These are phyloP conservation scores for Nycteola revayana DNA, from an alignment of 2,888 invertebrate genomes.

Conservation along the genomic window DNA sequence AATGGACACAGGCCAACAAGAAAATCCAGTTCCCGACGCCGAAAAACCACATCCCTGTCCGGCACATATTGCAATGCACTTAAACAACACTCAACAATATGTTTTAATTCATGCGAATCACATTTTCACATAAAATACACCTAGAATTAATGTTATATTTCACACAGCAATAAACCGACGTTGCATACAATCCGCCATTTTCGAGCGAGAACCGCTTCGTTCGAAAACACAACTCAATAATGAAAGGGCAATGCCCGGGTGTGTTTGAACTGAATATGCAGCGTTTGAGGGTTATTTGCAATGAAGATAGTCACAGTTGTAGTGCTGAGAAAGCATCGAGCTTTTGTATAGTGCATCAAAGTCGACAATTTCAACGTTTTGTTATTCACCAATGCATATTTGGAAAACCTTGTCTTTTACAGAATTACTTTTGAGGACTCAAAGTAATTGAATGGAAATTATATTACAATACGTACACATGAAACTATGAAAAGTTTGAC, in stretches of 20 bases:
- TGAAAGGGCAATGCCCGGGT: constrained; percentile 76
- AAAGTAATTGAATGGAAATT: too few relatives aligned
- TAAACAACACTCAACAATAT: constrained; percentile 58
- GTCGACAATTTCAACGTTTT: constrained; percentile 11
- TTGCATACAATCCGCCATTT: constrained; percentile 66
- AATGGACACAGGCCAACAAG: constrained; percentile 68
- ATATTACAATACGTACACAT: too few relatives aligned
- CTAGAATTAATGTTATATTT: constrained; percentile 47
- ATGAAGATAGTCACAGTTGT: constrained; percentile 42
- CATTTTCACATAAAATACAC: constrained; percentile 75
- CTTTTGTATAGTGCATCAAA: too few relatives aligned
- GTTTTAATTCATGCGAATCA: constrained; percentile 78
- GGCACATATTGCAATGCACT: constrained; percentile 70
- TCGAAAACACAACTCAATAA: constrained; percentile 71
- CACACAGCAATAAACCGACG: constrained; percentile 38
- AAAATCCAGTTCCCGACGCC: constrained; percentile 77
- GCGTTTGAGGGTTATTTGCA: constrained; percentile 19
- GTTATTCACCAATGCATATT: constrained; percentile 3
- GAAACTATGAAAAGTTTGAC: too few relatives aligned
- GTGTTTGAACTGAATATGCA: constrained; percentile 44
- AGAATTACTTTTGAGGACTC: too few relatives aligned
- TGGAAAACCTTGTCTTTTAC: too few relatives aligned
- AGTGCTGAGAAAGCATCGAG: too few relatives aligned
- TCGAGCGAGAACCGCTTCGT: constrained; percentile 58
- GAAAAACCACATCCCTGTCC: constrained; percentile 74